phyloP scores from a whole-genome alignment of 1,140 invertebrate genomes.

The Chlorops oryzae region DNA sequence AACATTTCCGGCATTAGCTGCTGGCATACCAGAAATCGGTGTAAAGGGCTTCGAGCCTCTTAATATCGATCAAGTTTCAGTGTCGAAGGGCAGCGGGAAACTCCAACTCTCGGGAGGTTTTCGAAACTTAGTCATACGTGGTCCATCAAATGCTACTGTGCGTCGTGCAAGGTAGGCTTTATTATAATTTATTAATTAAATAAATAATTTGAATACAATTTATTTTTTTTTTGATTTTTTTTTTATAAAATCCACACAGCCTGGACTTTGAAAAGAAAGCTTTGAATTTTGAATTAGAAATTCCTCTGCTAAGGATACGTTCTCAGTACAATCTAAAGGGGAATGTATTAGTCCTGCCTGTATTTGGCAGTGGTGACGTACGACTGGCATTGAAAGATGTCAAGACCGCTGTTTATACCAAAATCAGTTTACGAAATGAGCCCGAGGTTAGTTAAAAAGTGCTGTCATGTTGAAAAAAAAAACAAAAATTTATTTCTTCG shows the following conservation, averaged over 20 bases:
- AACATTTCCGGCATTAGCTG: slow-evolving; percentile 38
- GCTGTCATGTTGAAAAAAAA: background rate
- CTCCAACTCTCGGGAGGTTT: slow-evolving; percentile 49
- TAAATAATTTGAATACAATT: no score
- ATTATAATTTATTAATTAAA: background rate
- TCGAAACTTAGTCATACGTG: slow-evolving; percentile 48
- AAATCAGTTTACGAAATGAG: slow-evolving; percentile 47
- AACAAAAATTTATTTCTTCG: background rate
- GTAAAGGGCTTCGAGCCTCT: slow-evolving; percentile 50
- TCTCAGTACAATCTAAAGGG: slow-evolving; percentile 55
- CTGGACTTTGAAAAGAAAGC: slow-evolving; percentile 48
- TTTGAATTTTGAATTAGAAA: slow-evolving; percentile 51
- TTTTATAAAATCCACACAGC: slow-evolving; percentile 24
- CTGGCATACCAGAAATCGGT: slow-evolving; percentile 51
- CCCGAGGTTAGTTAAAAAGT: slow-evolving; percentile 26
- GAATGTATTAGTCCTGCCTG: slow-evolving; percentile 53
- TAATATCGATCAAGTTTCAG: slow-evolving; percentile 48
- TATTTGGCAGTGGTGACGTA: slow-evolving; percentile 52
- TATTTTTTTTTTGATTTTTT: background rate
- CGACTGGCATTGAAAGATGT: slow-evolving; percentile 50
- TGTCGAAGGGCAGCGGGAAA: slow-evolving; percentile 49
- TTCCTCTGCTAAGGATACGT: slow-evolving; percentile 51
- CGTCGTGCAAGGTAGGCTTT: slow-evolving; percentile 27
- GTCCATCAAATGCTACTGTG: slow-evolving; percentile 50
- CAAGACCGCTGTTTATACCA: slow-evolving; percentile 50